A percentile compares a stretch with the other conserved stretches of the same genome.
Conservation (phyloP, 23 tunicate species). For the Halocynthia roretzi region DNA sequence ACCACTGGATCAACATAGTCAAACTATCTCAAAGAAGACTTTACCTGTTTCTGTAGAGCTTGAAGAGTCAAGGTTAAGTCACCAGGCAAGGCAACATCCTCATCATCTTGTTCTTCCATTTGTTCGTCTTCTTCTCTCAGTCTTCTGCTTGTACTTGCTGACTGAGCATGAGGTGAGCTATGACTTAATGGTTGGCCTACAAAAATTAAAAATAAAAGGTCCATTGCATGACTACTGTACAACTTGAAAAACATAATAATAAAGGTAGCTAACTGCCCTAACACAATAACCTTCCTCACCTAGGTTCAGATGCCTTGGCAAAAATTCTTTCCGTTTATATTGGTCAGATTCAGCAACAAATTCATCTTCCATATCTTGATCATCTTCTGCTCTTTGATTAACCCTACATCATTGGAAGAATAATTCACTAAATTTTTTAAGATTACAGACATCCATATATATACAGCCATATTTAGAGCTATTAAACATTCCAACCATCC, state of each 20-base stretch:
- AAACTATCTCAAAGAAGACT: not conserved
- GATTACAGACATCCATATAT: not conserved
- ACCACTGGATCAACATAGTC: not conserved
- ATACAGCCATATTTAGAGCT: no score
- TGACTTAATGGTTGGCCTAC: conserved; percentile 15
- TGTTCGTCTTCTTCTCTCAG: conserved; percentile 2
- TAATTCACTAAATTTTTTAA: not conserved
- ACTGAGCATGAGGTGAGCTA: conserved; percentile 22
- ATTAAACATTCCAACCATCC: not conserved
- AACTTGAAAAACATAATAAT: not conserved
- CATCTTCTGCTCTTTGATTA: conserved; percentile 3
- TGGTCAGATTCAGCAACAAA: conserved; percentile 3
- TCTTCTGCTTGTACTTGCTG: conserved; percentile 5
- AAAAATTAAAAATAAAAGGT: not conserved
- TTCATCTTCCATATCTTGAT: conserved; percentile 1
- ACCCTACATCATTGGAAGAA: not conserved
- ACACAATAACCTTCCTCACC: not conserved
- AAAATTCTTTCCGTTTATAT: not conserved
- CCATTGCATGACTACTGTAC: not conserved
- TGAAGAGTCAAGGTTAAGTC: conserved; percentile 47
- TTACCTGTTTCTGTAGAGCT: conserved; percentile 69
- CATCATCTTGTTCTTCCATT: not conserved
- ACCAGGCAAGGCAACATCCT: not conserved
- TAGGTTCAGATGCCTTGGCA: not conserved
- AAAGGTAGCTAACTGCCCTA: not conserved